phyloP scores from a whole-genome alignment of 2,888 invertebrate genomes.

The Acanthosepion pharaonis region DNA sequence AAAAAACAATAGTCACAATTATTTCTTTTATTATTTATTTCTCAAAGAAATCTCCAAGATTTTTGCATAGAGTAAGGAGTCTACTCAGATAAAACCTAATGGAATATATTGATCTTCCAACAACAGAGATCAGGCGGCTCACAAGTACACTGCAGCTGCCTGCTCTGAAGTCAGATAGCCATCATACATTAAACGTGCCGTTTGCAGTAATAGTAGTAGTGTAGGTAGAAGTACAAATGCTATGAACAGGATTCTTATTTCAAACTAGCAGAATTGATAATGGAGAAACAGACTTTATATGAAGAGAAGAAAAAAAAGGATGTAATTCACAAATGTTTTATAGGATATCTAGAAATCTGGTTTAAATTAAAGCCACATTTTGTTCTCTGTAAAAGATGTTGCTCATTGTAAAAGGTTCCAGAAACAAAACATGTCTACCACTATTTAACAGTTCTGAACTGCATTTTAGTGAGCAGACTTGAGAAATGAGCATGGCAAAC shows the following conservation, averaged over 20 bases:
- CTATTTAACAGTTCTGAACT: neutral
- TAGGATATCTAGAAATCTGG: neutral
- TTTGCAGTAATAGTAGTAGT: neutral
- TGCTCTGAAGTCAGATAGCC: neutral
- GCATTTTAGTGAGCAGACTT: neutral
- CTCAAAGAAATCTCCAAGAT: neutral
- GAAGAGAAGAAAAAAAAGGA: neutral
- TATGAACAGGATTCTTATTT: neutral
- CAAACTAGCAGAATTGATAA: neutral
- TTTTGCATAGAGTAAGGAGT: neutral
- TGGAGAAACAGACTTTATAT: neutral
- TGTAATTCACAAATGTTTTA: neutral
- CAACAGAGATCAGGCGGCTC: slow-evolving; percentile 1
- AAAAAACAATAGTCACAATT: neutral
- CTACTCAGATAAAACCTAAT: slow-evolving; percentile 33
- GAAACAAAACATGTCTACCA: neutral
- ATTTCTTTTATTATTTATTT: neutral
- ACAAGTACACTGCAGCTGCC: slow-evolving; percentile 20
- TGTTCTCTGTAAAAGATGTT: neutral
- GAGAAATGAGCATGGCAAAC: too few species aligned
- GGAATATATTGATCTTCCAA: slow-evolving; percentile 33
- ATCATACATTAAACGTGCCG: neutral
- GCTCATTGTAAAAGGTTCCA: neutral
- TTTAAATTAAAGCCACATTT: neutral
- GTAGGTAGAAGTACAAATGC: neutral